Base-by-base conservation (phyloP, 1,140 invertebrate genomes). In the Temnothorax longispinosus region DNA sequence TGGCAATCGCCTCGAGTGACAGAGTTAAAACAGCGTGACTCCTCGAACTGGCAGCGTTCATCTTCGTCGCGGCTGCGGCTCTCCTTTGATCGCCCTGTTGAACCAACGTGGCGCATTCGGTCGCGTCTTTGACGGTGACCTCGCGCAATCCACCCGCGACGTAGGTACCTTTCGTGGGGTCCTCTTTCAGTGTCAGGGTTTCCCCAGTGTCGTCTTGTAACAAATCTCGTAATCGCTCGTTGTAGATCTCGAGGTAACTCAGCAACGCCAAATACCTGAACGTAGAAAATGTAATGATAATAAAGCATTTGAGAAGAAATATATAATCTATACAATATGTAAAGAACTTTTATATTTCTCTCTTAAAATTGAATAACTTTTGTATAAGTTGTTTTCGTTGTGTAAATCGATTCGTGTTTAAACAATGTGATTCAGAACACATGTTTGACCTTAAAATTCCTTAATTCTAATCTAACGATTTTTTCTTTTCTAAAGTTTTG, bases 221-320 rank as follows among this genome's bases (percentile, higher is more conserved):
- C 8, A 98, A 94, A 94, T 98, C 98, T 62, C 97, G 95, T 80
- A 98, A 97, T 93, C 98, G 97, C 95, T 99, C 98, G 95, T 99
- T 99, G 95, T 99, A 99, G 64, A 99, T 99, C 95, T 99, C 99
- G 58, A 99, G 96, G 94, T 99, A 99, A 69, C 98, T 98, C n/a
- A 98, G 97, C 77, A 99, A 96, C 0, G 98, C 98, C 60, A 99
- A 95, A 94, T 98, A 99, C 35, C 80, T 84, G 11, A 47, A 72
- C 0, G 3, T 21, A 60, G 0, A 44, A 67, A 50, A 38, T 38
- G 32, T 13, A 64, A 54, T 35, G 58, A 72, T 41, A 64, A 21
- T 21, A 21, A 21, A 62, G 18, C 11, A 15, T 32, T 15, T 5
- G 4, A 60, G 58, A 60, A 32, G 21, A 21, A 47, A 47, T 47